Percentiles rank a stretch among this genome's conserved stretches.
phyloP scores from a whole-genome alignment of 1,140 invertebrate species.

The Caenorhabditis inopinata region DNA sequence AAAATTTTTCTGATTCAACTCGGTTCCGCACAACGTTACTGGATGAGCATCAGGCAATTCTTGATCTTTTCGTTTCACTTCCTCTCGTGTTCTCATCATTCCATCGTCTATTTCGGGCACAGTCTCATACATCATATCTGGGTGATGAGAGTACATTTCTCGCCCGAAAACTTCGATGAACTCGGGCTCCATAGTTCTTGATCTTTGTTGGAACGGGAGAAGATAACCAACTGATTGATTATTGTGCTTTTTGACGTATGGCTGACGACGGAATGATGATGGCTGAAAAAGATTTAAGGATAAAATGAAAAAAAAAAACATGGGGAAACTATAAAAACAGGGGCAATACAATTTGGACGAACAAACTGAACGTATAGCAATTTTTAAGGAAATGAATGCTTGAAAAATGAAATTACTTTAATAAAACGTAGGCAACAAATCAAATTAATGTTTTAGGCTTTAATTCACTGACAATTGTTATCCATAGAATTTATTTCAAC shows the following conservation, averaged over 20 bases:
- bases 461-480: too few relatives aligned
- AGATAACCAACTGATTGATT: slow-evolving; percentile 15
- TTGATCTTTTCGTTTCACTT: neutral
- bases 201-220: neutral
- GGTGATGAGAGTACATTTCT: neutral
- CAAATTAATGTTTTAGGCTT: too few relatives aligned
- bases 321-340: too few relatives aligned
- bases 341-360: too few relatives aligned
- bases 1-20: neutral
- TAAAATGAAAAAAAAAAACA: neutral
- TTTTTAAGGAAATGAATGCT: too few relatives aligned
- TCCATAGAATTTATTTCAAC: too few relatives aligned
- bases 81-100: neutral
- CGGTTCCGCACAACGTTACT: neutral
- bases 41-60: neutral
- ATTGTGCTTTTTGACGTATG: neutral
- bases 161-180: slow-evolving; percentile 3
- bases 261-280: neutral
- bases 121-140: neutral
- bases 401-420: too few relatives aligned
- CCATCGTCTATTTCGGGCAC: neutral
- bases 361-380: too few relatives aligned
- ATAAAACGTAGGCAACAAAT: too few relatives aligned
- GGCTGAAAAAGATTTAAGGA: neutral
- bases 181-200: neutral